Conservation (phyloP, 2,113 vertebrate genomes). For the Thermophis baileyi region DNA sequence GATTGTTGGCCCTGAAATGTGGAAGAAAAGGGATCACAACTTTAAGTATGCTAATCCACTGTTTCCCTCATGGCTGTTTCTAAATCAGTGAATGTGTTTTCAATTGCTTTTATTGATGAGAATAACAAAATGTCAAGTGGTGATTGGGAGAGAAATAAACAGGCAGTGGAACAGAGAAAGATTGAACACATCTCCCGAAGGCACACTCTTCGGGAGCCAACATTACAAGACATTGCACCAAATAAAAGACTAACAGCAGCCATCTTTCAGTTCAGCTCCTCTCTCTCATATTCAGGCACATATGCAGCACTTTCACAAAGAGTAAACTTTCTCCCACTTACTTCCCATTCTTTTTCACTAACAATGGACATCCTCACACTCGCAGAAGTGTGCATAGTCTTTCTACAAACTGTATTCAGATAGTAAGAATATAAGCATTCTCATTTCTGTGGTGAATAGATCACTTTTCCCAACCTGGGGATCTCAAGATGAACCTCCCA, state of each 20-base stretch:
- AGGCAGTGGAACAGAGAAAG: conserved; percentile 10
- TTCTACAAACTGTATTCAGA: background rate
- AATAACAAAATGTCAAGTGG: background rate
- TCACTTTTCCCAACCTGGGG: background rate
- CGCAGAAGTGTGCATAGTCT: background rate
- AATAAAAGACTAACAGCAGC: background rate
- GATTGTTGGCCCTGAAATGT: background rate
- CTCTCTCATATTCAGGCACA: background rate
- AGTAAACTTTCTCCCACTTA: background rate
- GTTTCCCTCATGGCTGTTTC: background rate
- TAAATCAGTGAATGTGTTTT: background rate
- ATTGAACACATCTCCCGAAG: background rate
- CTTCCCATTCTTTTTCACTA: background rate
- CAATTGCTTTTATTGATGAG: background rate
- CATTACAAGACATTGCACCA: background rate
- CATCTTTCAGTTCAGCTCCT: background rate
- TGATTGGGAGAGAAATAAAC: background rate
- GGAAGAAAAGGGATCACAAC: background rate
- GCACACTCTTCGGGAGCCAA: background rate
- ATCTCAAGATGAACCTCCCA: background rate
- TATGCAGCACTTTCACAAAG: background rate
- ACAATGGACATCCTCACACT: background rate
- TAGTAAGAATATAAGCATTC: background rate
- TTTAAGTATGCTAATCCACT: background rate
- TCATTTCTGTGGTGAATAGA: background rate